Conservation (phyloP, 2,888 invertebrate species). For the Tetanocera ferruginea region DNA sequence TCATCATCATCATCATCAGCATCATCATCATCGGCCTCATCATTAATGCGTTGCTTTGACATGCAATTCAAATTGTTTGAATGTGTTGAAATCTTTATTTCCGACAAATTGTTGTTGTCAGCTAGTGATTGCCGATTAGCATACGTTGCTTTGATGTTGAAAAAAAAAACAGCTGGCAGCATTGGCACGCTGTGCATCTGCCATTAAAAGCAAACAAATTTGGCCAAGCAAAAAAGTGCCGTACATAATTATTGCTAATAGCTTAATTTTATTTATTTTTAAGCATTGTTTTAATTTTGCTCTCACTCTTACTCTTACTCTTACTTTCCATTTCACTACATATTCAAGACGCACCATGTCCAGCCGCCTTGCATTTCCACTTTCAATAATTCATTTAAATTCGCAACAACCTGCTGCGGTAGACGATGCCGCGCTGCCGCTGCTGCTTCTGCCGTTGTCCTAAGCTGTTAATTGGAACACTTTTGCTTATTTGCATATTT, state of each 20-base stretch:
- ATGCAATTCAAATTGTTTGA: conserved; percentile 4
- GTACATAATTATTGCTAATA: background rate
- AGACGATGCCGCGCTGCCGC: background rate
- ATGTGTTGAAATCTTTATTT: background rate
- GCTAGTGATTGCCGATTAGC: background rate
- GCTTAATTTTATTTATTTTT: background rate
- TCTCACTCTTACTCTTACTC: background rate
- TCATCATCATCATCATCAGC: background rate
- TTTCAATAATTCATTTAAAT: conserved; percentile 12
- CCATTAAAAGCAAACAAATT: background rate
- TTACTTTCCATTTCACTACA: conserved; percentile 28
- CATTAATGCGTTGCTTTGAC: background rate
- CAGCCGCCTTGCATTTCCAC: background rate
- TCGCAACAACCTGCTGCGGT: background rate
- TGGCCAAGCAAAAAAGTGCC: background rate
- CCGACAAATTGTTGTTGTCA: background rate
- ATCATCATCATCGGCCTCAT: background rate
- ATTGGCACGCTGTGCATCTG: background rate
- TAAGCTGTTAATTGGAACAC: conserved; percentile 24
- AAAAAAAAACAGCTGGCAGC: too few species aligned
- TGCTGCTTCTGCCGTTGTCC: background rate
- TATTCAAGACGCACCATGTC: background rate
- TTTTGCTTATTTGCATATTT: conserved; percentile 41
- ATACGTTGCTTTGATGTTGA: background rate
- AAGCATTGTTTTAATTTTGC: background rate